phyloP scores from a whole-genome alignment of 2,888 invertebrate species.

The Lordiphosa fenestrarum region DNA sequence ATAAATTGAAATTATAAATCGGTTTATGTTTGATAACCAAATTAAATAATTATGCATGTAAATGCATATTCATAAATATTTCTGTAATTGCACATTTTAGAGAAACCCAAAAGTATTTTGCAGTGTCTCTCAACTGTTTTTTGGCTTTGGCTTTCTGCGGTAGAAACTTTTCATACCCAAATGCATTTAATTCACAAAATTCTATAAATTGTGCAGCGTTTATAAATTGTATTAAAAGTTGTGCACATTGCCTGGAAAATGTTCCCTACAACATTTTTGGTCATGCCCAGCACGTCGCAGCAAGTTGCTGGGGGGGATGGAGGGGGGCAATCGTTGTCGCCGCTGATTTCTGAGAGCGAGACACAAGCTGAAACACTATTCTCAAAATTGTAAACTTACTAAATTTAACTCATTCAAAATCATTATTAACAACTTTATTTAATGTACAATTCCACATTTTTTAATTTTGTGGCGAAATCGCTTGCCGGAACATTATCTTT shows the following conservation, averaged over 20 bases:
- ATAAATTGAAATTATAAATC: conserved; percentile 29
- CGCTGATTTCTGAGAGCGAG: no score
- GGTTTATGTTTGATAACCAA: conserved; percentile 37
- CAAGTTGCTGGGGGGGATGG: conserved; percentile 11
- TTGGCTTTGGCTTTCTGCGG: background rate
- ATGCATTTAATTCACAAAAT: conserved; percentile 63
- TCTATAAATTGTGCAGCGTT: conserved; percentile 68
- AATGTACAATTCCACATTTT: no score
- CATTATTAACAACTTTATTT: no score
- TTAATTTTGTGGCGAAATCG: no score
- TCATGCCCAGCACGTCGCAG: conserved; percentile 59
- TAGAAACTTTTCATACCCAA: conserved; percentile 33
- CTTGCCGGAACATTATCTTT: background rate
- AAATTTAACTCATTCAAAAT: no score
- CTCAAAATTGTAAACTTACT: no score
- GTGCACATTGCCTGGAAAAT: conserved; percentile 33
- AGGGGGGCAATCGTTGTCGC: no score
- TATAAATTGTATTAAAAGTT: conserved; percentile 72
- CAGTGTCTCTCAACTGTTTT: no score
- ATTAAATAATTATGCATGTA: conserved; percentile 27
- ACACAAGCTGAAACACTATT: background rate
- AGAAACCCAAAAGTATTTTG: background rate
- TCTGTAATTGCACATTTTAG: conserved; percentile 23
- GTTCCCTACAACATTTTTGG: conserved; percentile 29
- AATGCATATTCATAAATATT: conserved; percentile 29